These are phyloP conservation scores for Marmota monax DNA, from an alignment of 2,113 vertebrate genomes.

Conservation along the genomic window DNA sequence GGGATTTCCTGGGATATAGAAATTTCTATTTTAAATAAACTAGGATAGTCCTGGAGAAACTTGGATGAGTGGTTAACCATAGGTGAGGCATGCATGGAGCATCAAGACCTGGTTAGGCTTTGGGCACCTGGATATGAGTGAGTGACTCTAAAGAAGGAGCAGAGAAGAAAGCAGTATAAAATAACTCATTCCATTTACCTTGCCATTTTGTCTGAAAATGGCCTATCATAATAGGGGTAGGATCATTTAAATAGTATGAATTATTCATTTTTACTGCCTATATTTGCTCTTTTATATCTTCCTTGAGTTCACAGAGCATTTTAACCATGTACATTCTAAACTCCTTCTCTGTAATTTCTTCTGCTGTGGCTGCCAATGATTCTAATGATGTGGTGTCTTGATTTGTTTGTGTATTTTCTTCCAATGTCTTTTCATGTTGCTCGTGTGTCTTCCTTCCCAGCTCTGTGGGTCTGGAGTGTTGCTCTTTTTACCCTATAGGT, in stretches of 20 bases:
- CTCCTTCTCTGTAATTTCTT: too few relatives aligned
- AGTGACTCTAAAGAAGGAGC: background rate
- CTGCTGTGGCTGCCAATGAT: too few relatives aligned
- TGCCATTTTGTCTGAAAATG: background rate
- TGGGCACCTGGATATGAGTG: background rate
- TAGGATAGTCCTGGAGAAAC: background rate
- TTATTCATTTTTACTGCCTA: slow-evolving; percentile 16
- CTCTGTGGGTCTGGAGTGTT: too few relatives aligned
- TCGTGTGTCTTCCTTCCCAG: too few relatives aligned
- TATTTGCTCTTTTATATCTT: too few relatives aligned
- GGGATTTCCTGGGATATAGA: background rate
- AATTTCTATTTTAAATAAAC: slow-evolving; percentile 14
- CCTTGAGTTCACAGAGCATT: too few relatives aligned
- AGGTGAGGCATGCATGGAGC: background rate
- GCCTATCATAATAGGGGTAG: background rate
- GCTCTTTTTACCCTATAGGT: too few relatives aligned
- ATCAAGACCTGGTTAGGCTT: background rate
- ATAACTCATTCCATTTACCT: background rate
- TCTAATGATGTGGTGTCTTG: too few relatives aligned
- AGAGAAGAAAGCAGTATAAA: slow-evolving; percentile 42
- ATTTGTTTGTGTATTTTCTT: too few relatives aligned
- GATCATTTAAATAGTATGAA: background rate
- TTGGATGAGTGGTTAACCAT: background rate
- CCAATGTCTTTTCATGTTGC: too few relatives aligned
- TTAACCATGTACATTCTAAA: too few relatives aligned